These are phyloP conservation scores for Falco berigora DNA, from an alignment of 2,797 vertebrate genomes.

Conservation along the genomic window DNA sequence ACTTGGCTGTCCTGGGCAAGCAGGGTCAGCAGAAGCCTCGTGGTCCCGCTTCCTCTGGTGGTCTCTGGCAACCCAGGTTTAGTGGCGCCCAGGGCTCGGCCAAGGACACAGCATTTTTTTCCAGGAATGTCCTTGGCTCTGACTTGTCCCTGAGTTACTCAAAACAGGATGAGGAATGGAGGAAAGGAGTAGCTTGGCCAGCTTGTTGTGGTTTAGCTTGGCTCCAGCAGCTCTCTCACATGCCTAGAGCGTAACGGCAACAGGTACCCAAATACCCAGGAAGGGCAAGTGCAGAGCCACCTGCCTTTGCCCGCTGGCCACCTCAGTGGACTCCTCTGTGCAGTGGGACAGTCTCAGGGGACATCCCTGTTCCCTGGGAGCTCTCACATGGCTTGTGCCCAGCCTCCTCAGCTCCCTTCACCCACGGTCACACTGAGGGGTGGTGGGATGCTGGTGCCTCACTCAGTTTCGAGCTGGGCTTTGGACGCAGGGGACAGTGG, in stretches of 20 bases:
- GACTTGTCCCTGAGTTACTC: not conserved
- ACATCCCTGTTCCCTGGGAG: not conserved
- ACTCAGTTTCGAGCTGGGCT: not conserved
- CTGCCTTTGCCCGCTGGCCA: not conserved
- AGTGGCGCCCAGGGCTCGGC: not conserved
- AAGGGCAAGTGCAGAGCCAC: not conserved
- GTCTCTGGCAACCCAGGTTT: not conserved
- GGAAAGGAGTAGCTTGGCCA: not conserved
- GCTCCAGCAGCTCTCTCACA: not conserved
- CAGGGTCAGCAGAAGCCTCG: not conserved
- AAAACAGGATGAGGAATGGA: not conserved
- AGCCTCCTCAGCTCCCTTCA: not conserved
- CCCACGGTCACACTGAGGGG: not conserved
- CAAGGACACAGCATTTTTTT: not conserved
- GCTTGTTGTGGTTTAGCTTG: not conserved
- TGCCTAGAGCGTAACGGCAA: not conserved
- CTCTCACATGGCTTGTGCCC: not conserved
- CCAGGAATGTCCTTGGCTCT: slow-evolving; percentile 1
- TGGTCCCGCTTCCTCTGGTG: not conserved
- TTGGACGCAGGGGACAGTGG: not conserved
- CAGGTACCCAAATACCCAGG: not conserved
- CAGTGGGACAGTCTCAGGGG: not conserved
- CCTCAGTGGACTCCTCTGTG: rapidly evolving
- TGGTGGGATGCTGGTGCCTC: not conserved
- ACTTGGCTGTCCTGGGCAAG: not conserved